phyloP scores from a whole-genome alignment of 2,797 vertebrate species.

The Monodelphis domestica region DNA sequence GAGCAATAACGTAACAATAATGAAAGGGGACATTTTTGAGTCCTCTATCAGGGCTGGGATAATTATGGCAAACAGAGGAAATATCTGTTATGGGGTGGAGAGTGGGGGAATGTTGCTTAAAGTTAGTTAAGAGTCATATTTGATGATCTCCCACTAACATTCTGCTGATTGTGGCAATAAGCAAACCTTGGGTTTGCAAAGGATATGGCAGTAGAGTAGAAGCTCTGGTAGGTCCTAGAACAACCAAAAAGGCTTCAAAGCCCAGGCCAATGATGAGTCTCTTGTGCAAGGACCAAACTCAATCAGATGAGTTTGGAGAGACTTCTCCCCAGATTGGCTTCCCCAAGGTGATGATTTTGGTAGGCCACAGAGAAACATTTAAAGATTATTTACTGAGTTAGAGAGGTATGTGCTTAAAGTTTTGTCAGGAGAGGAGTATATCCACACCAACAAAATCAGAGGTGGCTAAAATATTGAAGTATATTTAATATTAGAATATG shows the following conservation, averaged over 20 bases:
- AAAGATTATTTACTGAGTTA: background rate
- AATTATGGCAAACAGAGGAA: constrained; percentile 43
- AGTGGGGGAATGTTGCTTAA: background rate
- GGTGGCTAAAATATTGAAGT: background rate
- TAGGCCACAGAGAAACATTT: background rate
- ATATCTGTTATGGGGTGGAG: background rate
- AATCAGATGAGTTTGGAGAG: background rate
- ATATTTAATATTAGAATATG: background rate
- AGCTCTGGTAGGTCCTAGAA: background rate
- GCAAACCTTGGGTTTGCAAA: background rate
- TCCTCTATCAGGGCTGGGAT: constrained; percentile 17
- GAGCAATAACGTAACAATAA: constrained; percentile 6
- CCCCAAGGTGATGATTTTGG: background rate
- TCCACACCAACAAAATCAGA: no score
- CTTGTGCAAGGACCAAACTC: background rate
- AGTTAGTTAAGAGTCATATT: background rate
- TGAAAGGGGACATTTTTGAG: constrained; percentile 50
- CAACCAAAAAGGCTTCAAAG: background rate
- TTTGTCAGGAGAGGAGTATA: background rate
- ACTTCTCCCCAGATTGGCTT: background rate
- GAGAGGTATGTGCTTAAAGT: background rate
- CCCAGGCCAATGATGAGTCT: background rate
- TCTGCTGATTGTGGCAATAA: background rate
- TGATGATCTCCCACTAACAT: background rate
- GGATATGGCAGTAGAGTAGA: background rate